These are phyloP conservation scores for Accipiter badius DNA, from an alignment of 2,797 vertebrate species.

Conservation along the genomic window DNA sequence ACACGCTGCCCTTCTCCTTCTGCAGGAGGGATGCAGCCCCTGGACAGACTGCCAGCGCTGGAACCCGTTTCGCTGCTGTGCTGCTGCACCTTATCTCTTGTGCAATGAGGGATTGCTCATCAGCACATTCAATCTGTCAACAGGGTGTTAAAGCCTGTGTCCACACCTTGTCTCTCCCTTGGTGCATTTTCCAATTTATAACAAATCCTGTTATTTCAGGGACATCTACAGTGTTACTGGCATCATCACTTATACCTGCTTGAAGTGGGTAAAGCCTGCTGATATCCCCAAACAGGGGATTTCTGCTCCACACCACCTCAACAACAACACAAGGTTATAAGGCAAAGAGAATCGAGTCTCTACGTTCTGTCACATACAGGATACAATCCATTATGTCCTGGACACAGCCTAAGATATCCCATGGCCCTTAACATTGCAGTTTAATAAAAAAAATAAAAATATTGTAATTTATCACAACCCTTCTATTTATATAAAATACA, in stretches of 20 bases:
- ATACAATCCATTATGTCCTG: background rate
- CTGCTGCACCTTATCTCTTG: background rate
- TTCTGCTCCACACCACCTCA: background rate
- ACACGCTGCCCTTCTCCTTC: background rate
- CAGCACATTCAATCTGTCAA: background rate
- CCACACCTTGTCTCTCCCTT: background rate
- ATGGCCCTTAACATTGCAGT: background rate
- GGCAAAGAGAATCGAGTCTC: background rate
- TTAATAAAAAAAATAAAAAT: background rate
- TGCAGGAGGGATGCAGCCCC: background rate
- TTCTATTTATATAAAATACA: background rate
- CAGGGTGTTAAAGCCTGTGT: background rate
- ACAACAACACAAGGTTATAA: background rate
- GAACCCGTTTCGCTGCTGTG: rapidly evolving
- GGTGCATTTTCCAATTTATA: background rate
- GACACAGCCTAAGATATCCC: background rate
- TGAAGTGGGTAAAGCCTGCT: background rate
- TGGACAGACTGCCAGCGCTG: rapidly evolving
- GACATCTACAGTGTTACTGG: background rate
- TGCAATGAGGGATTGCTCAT: rapidly evolving
- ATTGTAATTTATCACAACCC: background rate
- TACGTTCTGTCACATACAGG: background rate
- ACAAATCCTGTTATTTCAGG: background rate
- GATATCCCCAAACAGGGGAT: background rate
- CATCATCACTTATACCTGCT: background rate